Evolutionary conservation across 2,797 vertebrate species (phyloP).

Genomic region (Characodon lateralis): DNA sequence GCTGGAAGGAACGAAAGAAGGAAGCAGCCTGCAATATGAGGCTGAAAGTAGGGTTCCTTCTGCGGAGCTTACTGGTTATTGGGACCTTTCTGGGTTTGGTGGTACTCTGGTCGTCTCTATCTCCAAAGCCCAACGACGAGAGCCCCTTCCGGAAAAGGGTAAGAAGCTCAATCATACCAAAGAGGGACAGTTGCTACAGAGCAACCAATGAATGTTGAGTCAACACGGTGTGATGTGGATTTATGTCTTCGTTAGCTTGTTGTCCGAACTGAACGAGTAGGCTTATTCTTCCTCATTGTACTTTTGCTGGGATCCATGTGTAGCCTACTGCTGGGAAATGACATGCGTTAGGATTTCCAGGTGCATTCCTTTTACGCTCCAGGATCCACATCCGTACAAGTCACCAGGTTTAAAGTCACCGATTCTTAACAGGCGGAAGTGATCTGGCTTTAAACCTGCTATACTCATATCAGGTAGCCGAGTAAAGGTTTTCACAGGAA

Average conservation of each 20-base stretch:
- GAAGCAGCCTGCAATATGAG: conserved; percentile 79
- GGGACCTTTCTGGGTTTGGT: conserved; percentile 89
- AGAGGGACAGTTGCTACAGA: background rate
- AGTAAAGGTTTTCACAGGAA: background rate
- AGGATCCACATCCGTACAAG: conserved; percentile 48
- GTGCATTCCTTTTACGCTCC: background rate
- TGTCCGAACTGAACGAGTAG: background rate
- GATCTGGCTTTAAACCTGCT: background rate
- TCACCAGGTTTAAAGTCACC: conserved; percentile 9
- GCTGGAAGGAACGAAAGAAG: background rate
- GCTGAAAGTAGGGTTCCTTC: conserved; percentile 89
- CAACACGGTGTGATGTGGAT: background rate
- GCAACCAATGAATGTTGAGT: background rate
- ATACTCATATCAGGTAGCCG: background rate
- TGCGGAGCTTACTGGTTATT: conserved; percentile 86
- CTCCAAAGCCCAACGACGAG: conserved; percentile 81
- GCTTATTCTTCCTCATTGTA: background rate
- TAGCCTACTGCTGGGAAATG: background rate
- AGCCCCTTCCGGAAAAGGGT: conserved; percentile 73
- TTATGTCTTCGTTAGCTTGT: background rate
- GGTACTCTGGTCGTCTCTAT: conserved; percentile 90
- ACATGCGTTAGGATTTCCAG: background rate
- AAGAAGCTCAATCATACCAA: conserved; percentile 37
- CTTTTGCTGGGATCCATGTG: background rate
- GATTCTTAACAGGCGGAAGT: conserved; percentile 34